Conservation (phyloP, 2,888 invertebrate species). For the Protophormia terraenovae region DNA sequence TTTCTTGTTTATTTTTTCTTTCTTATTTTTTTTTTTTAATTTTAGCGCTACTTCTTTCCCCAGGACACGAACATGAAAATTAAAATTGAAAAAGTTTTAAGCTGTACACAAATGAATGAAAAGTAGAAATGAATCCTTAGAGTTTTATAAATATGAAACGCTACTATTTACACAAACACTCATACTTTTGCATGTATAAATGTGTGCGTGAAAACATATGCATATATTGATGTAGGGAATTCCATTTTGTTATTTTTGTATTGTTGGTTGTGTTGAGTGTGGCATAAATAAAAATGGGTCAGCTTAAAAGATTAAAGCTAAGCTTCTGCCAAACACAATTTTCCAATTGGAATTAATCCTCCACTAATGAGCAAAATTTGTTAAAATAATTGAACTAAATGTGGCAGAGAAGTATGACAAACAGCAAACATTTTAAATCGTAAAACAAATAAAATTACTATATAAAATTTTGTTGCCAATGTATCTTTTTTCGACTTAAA, state of each 20-base stretch:
- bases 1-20: background rate
- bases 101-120: slow-evolving; percentile 54
- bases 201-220: background rate
- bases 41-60: background rate
- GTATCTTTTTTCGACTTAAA: too few relatives aligned
- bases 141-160: slow-evolving; percentile 46
- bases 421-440: background rate
- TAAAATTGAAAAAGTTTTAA: slow-evolving; percentile 67
- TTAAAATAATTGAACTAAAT: background rate
- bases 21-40: background rate
- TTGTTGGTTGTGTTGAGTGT: background rate
- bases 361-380: slow-evolving; percentile 36
- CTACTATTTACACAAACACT: slow-evolving; percentile 2
- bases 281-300: background rate
- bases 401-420: background rate
- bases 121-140: slow-evolving; percentile 38
- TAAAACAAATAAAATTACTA: background rate
- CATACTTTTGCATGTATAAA: background rate
- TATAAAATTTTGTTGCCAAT: too few relatives aligned
- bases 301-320: background rate
- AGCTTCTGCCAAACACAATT: slow-evolving; percentile 21
- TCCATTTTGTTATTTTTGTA: background rate
- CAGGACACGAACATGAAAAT: slow-evolving; percentile 50
- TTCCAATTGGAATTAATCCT: slow-evolving; percentile 40
- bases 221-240: background rate